phyloP scores from a whole-genome alignment of 2,113 vertebrate genomes.

The Octodon degus region DNA sequence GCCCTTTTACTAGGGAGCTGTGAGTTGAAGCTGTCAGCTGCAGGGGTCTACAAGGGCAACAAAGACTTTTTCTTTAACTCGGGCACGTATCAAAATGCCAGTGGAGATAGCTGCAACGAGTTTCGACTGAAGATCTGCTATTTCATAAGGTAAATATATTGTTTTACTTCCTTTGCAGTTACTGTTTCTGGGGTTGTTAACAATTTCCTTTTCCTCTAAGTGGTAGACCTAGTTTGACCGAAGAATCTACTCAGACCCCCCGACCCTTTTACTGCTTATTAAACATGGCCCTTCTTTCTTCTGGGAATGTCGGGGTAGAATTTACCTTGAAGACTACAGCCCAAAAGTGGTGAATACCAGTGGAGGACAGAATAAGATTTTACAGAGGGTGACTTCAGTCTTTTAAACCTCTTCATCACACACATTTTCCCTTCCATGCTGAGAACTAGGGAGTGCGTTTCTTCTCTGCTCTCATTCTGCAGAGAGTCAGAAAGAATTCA shows the following conservation, averaged over 20 bases:
- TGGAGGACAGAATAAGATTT: neutral
- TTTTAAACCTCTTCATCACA: neutral
- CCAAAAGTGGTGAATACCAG: neutral
- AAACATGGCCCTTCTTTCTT: neutral
- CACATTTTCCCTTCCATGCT: neutral
- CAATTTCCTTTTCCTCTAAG: neutral
- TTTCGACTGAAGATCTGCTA: slow-evolving; percentile 96
- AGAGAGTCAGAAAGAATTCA: neutral
- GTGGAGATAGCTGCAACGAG: slow-evolving; percentile 87
- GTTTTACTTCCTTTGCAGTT: neutral
- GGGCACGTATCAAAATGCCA: slow-evolving; percentile 92
- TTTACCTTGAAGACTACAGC: neutral
- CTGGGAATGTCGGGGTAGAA: neutral
- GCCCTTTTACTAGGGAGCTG: neutral
- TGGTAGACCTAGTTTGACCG: neutral
- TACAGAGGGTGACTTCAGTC: neutral
- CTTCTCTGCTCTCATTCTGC: neutral
- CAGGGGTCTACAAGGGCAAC: neutral
- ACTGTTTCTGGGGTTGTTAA: slow-evolving; percentile 19
- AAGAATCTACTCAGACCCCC: neutral
- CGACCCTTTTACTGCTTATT: neutral
- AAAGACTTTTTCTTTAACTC: slow-evolving; percentile 88
- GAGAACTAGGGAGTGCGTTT: neutral
- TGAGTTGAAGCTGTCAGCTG: neutral
- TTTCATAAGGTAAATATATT: slow-evolving; percentile 94